Evolutionary conservation across 2,797 vertebrate genomes (phyloP), one percentile per base, ranked within the genome.

Genomic region (Peromyscus attwateri): DNA sequence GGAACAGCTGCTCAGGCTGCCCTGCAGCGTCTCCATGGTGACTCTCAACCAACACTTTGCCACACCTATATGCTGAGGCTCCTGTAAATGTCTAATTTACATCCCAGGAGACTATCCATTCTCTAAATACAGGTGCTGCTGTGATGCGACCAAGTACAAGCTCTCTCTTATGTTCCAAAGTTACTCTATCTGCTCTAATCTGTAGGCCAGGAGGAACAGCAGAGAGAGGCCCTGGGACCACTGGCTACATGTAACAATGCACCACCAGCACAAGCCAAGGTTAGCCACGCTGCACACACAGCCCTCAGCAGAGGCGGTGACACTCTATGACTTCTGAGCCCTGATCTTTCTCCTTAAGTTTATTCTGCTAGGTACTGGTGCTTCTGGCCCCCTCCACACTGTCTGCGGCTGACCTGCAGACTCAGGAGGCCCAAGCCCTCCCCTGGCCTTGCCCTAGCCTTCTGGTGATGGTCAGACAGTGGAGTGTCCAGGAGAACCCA

Each of bases 21-120:
- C 3, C 17, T 16, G 64, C 14, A 43, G 6, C 0, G 6, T 37
- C 70, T 43, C 60, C 73, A 8, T 3, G 12, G 43, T 0, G 1
- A 43, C 3, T 4, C 77, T 75, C 19, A 85, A 43, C 66, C 31
- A 21, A 40, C 52, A 27, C 49, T 52, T 7, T 13, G 71, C 29
- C 12, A 34, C 16, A 55, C 11, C 52, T 71, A 25, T 10, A 40
- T 3, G 29, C 40, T 2, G 25, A 34, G 13, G 37, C 52, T 43
- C 1, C 8, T 19, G 13, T n/a, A 37, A 60, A 49, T 1, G 3
- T 64, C 34, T 37, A 10, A 71, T 10, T 66, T 90, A 0, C 4
- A 6, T 52, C 46, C 34, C 46, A 68, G 60, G 62, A 29, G 29
- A 52, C 7, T 2, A 49, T 5, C 46, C 25, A 37, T 34, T 70